Evolutionary conservation across 2,888 invertebrate species (phyloP).

Genomic region (Dexiosoma caninum): DNA sequence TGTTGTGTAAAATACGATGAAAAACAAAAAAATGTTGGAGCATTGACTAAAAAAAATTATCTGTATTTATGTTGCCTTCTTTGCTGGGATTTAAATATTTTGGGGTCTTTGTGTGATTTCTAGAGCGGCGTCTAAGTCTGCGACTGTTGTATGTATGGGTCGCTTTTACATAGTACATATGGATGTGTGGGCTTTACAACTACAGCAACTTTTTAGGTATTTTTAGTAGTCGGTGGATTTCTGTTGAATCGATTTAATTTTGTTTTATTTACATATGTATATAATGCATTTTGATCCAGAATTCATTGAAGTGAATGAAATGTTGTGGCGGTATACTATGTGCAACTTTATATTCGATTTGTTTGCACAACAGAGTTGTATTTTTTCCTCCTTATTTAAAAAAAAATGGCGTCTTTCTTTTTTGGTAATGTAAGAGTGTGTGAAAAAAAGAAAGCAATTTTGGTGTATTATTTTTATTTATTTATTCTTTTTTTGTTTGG

Average conservation of each 20-base stretch:
- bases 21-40: slow-evolving; percentile 15
- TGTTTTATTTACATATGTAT: slow-evolving; percentile 11
- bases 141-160: slow-evolving; percentile 39
- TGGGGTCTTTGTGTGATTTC: slow-evolving; percentile 51
- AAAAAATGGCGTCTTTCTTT: slow-evolving; percentile 45
- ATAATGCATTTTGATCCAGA: slow-evolving; percentile 57
- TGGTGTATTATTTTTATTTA: slow-evolving; percentile 39
- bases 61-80: neutral
- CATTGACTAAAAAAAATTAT: neutral
- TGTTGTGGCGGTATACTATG: neutral
- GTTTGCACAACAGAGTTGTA: slow-evolving; percentile 32
- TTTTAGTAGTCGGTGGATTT: slow-evolving; percentile 7
- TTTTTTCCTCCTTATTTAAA: slow-evolving; percentile 28
- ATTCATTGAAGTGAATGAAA: slow-evolving; percentile 48
- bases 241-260: slow-evolving; percentile 23
- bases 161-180: too few species aligned
- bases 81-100: slow-evolving; percentile 46
- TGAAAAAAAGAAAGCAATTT: slow-evolving; percentile 19
- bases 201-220: neutral
- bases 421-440: slow-evolving; percentile 13
- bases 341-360: neutral
- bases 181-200: slow-evolving; percentile 19
- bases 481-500: slow-evolving; percentile 51
- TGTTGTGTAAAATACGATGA: neutral
- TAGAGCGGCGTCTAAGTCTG: slow-evolving; percentile 61